Evolutionary conservation across 1,140 invertebrate species (phyloP).

Genomic region (Drosophila rhopaloa): DNA sequence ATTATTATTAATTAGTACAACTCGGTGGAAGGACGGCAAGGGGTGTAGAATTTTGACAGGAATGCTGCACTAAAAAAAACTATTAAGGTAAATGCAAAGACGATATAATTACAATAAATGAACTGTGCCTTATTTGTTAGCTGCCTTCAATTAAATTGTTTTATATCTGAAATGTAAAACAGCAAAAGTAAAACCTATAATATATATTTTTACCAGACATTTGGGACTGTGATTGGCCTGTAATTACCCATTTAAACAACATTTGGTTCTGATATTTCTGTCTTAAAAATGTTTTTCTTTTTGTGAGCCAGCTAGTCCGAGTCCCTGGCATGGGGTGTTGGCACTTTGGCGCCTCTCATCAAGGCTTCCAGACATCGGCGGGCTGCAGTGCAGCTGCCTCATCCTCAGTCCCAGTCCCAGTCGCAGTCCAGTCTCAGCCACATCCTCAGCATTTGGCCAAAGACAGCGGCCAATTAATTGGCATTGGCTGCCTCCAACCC

Average conservation of each 20-base stretch:
- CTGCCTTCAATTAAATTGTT: too few relatives aligned
- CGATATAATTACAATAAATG: too few relatives aligned
- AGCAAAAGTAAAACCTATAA: too few relatives aligned
- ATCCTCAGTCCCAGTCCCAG: not conserved
- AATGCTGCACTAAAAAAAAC: slow-evolving; percentile 45
- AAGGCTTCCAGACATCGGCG: slow-evolving; percentile 55
- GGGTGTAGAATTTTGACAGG: slow-evolving; percentile 57
- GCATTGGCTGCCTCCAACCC: slow-evolving; percentile 36
- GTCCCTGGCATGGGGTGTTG: slow-evolving; percentile 65
- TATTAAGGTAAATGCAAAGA: too few relatives aligned
- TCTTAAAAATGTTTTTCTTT: not conserved
- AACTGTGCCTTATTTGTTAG: too few relatives aligned
- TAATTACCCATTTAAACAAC: too few relatives aligned
- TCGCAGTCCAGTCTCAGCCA: not conserved
- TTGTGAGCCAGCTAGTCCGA: slow-evolving; percentile 15
- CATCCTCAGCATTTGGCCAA: slow-evolving; percentile 61
- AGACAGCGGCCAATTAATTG: slow-evolving; percentile 78
- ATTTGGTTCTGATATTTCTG: too few relatives aligned
- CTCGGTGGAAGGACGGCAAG: slow-evolving; percentile 25
- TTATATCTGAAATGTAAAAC: too few relatives aligned
- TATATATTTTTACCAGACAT: not conserved
- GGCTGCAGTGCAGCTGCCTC: slow-evolving; percentile 24
- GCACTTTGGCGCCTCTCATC: slow-evolving; percentile 81
- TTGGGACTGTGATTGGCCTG: too few relatives aligned
- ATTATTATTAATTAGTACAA: slow-evolving; percentile 79